A percentile compares a stretch with the other conserved stretches of the same genome.
Conservation (phyloP, 92 coral and sea anemone species). For the Zoanthus sansibaricus region DNA sequence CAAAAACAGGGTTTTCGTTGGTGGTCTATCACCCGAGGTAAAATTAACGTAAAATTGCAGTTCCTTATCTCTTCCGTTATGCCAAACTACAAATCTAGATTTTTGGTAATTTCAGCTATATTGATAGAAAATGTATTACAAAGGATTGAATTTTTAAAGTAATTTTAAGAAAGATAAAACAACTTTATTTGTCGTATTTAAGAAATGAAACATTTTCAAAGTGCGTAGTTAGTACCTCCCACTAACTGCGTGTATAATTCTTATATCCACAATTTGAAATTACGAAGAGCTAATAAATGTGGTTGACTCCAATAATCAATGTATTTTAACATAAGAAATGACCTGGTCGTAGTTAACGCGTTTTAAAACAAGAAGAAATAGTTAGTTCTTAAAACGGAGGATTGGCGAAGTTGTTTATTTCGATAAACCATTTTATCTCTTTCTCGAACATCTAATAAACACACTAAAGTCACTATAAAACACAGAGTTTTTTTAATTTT, state of each 20-base stretch:
- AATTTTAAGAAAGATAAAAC: background rate
- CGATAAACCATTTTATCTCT: too few species aligned
- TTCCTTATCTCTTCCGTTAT: background rate
- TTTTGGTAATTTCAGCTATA: background rate
- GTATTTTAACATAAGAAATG: background rate
- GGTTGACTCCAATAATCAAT: background rate
- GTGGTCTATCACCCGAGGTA: constrained; percentile 88
- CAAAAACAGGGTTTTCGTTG: constrained; percentile 81
- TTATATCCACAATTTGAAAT: too few species aligned
- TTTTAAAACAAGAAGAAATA: too few species aligned
- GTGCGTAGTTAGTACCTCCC: too few species aligned
- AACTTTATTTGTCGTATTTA: background rate
- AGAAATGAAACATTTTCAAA: too few species aligned
- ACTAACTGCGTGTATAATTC: too few species aligned
- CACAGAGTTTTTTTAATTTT: too few species aligned
- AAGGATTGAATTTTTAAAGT: background rate
- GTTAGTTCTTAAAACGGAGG: too few species aligned
- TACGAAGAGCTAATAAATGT: background rate
- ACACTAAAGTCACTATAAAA: too few species aligned
- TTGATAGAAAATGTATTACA: background rate
- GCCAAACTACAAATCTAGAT: background rate
- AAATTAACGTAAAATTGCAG: background rate
- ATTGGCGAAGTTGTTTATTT: too few species aligned
- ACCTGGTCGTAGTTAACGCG: too few species aligned
- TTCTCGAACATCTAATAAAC: background rate